These are phyloP conservation scores for Littorina saxatilis DNA, from an alignment of 1,140 invertebrate species.

Conservation along the genomic window DNA sequence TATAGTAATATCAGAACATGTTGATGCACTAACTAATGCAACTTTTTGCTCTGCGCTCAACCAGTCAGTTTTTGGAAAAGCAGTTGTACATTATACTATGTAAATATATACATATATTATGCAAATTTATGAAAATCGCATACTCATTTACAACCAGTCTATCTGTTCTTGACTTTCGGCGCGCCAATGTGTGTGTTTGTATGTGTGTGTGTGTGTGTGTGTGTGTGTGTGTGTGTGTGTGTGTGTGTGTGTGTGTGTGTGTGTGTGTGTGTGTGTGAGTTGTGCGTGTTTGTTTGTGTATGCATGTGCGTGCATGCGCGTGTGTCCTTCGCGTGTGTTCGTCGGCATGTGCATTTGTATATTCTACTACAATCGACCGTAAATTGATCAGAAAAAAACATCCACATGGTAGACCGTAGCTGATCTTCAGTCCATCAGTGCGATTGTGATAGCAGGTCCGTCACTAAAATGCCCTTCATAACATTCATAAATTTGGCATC, in stretches of 20 bases:
- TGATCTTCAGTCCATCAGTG: too few species aligned
- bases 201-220: neutral
- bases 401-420: neutral
- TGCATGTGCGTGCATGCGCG: too few species aligned
- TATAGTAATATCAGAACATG: too few species aligned
- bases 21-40: too few species aligned
- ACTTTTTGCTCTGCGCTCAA: too few species aligned
- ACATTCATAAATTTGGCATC: neutral
- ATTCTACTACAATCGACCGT: neutral
- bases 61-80: too few species aligned
- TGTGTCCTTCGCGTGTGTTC: neutral
- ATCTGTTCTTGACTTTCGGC: too few species aligned
- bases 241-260: neutral
- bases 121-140: too few species aligned
- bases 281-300: neutral
- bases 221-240: constrained; percentile 3
- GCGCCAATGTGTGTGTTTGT: neutral
- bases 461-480: neutral
- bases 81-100: too few species aligned
- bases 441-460: too few species aligned
- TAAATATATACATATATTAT: too few species aligned
- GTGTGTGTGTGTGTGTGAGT: neutral
- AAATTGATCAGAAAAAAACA: neutral
- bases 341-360: neutral
- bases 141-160: too few species aligned